Evolutionary conservation across 2,888 invertebrate genomes (phyloP).

Genomic region (Meiosimyza platycephala): DNA sequence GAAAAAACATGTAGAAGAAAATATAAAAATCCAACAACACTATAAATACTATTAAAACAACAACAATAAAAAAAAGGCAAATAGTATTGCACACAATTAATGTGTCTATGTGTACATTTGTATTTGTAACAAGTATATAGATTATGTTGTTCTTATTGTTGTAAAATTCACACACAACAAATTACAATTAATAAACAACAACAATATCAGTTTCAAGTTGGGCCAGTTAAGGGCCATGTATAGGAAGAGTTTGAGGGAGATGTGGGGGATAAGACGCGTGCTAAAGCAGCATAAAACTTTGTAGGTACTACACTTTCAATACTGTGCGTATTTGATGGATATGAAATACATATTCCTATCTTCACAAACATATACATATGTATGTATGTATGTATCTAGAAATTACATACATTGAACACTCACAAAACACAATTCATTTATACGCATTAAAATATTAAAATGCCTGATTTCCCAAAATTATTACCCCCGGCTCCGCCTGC

Average conservation of each 20-base stretch:
- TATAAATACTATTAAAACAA: conserved; percentile 25
- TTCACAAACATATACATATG: background rate
- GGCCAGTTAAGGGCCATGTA: background rate
- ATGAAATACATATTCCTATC: background rate
- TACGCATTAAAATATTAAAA: conserved; percentile 10
- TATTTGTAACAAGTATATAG: conserved; percentile 24
- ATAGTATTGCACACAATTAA: conserved; percentile 12
- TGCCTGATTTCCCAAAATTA: background rate
- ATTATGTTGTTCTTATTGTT: conserved; percentile 8
- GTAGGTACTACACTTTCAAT: conserved; percentile 8
- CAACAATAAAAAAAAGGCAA: conserved; percentile 12
- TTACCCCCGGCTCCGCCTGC: too few relatives aligned
- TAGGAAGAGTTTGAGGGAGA: background rate
- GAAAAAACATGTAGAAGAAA: conserved; percentile 21
- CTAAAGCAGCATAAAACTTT: background rate
- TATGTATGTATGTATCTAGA: background rate
- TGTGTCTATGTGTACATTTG: background rate
- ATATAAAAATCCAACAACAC: conserved; percentile 12
- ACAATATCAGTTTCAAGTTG: background rate
- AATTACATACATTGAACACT: conserved; percentile 1
- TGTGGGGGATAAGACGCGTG: conserved; percentile 6
- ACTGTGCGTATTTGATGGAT: background rate
- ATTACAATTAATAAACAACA: conserved; percentile 27
- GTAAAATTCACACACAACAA: conserved; percentile 20
- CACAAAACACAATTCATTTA: background rate